Evolutionary conservation across 2,113 vertebrate genomes (phyloP).

Genomic region (Tinamus guttatus): DNA sequence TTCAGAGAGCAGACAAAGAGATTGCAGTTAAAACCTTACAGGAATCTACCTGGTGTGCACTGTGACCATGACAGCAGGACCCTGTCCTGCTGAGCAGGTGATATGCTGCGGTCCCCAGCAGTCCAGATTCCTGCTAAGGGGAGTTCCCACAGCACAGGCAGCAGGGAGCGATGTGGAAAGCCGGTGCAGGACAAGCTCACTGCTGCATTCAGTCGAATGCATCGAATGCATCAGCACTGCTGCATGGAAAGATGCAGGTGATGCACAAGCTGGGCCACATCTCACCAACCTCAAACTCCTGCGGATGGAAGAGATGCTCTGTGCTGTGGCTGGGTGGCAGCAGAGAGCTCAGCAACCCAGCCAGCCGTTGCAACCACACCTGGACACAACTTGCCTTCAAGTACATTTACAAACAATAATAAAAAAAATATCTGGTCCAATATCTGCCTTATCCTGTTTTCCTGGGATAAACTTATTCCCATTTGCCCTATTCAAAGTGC

Average conservation of each 20-base stretch:
- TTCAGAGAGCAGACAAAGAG: neutral
- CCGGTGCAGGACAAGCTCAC: neutral
- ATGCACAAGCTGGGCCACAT: neutral
- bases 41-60: neutral
- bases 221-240: too few relatives aligned
- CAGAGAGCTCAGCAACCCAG: neutral
- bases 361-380: neutral
- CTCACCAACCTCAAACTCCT: neutral
- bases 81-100: neutral
- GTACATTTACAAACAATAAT: neutral
- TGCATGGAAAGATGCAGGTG: neutral
- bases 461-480: accelerated
- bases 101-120: neutral
- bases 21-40: neutral
- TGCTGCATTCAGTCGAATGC: neutral
- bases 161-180: accelerated
- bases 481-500: neutral
- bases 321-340: neutral
- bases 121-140: neutral
- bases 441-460: neutral
- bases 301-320: neutral
- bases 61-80: accelerated
- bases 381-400: neutral
- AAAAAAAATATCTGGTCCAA: too few relatives aligned
- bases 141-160: neutral